These are phyloP conservation scores for Eulimnadia texana DNA, from an alignment of 1,140 invertebrate genomes.

Conservation along the genomic window DNA sequence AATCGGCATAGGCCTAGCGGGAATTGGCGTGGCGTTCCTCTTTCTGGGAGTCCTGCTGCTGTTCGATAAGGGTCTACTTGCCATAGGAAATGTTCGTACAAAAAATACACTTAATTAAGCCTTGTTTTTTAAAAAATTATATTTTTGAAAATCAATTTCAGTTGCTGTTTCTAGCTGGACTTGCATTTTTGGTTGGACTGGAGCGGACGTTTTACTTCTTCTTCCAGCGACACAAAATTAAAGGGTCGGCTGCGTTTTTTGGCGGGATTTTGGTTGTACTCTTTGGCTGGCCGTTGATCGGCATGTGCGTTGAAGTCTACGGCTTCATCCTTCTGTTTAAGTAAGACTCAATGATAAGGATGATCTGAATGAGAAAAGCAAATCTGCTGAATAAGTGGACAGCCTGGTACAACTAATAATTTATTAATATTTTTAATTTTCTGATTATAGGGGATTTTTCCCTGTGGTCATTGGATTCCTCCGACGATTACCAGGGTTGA, in stretches of 20 bases:
- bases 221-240: slow-evolving; percentile 93
- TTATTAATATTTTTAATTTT: slow-evolving; percentile 21
- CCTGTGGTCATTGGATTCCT: slow-evolving; percentile 49
- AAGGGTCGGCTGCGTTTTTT: slow-evolving; percentile 82
- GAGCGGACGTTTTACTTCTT: slow-evolving; percentile 94
- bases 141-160: too few relatives aligned
- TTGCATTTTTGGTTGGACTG: slow-evolving; percentile 91
- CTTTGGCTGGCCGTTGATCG: slow-evolving; percentile 88
- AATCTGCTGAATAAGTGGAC: too few relatives aligned
- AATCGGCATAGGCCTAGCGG: slow-evolving; percentile 92
- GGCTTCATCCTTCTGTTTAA: slow-evolving; percentile 69
- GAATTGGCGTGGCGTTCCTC: slow-evolving; percentile 89
- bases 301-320: slow-evolving; percentile 90
- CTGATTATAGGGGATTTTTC: slow-evolving; percentile 47
- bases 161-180: slow-evolving; percentile 88
- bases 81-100: slow-evolving; percentile 89
- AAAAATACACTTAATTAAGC: too few relatives aligned
- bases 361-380: too few relatives aligned
- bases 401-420: slow-evolving; percentile 8
- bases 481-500: slow-evolving; percentile 43
- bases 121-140: too few relatives aligned
- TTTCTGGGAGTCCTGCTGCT: slow-evolving; percentile 87
- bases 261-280: slow-evolving; percentile 87
- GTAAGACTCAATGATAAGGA: slow-evolving; percentile 29
- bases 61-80: slow-evolving; percentile 94